Evolutionary conservation across 2,113 vertebrate species (phyloP).

Genomic region (Saimiri boliviensis): DNA sequence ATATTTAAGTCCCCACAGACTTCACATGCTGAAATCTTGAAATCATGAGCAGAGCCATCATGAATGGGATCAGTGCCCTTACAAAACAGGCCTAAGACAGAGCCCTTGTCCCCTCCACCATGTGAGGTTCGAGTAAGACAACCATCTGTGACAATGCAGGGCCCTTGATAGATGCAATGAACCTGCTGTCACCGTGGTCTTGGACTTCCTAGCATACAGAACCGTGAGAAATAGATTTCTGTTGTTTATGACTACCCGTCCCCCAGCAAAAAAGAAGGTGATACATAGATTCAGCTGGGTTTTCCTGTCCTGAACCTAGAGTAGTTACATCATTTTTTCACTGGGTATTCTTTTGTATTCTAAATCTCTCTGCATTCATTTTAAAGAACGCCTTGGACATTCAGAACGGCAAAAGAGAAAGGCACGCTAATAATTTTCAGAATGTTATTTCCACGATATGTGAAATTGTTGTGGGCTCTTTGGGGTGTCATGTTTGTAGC

Average conservation of each 20-base stretch:
- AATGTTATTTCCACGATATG: neutral
- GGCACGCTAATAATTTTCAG: neutral
- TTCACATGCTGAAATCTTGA: neutral
- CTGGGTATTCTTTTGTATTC: neutral
- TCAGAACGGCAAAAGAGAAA: neutral
- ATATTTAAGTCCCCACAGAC: neutral
- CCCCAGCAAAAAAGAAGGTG: neutral
- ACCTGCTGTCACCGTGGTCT: neutral
- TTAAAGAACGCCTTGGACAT: neutral
- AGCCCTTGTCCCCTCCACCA: neutral
- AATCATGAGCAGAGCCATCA: neutral
- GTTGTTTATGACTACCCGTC: neutral
- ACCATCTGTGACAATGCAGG: neutral
- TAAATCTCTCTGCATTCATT: neutral
- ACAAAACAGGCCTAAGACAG: neutral
- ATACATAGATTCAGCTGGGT: neutral
- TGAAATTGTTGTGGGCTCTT: too few relatives aligned
- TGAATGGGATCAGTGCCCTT: neutral
- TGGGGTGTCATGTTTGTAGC: too few relatives aligned
- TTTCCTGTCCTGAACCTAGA: neutral
- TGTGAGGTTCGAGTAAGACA: neutral
- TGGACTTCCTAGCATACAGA: neutral
- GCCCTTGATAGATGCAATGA: neutral
- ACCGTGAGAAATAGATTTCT: neutral
- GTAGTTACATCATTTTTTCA: neutral